phyloP scores from a whole-genome alignment of 1,140 invertebrate species.

The Notospermus geniculatus region DNA sequence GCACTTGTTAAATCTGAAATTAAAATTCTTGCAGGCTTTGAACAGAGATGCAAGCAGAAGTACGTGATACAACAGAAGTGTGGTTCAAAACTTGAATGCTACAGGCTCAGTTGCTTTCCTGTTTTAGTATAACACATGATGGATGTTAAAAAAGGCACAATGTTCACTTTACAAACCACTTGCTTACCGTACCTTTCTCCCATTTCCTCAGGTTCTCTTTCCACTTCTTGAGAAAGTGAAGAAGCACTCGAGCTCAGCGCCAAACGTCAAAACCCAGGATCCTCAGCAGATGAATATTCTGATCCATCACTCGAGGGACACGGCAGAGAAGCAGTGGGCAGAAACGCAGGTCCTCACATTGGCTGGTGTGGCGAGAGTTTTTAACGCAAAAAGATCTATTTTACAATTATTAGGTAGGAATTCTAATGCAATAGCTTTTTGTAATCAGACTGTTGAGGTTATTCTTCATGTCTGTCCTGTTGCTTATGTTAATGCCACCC shows the following conservation, averaged over 20 bases:
- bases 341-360: constrained; percentile 87
- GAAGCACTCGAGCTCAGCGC: constrained; percentile 85
- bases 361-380: constrained; percentile 74
- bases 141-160: too few species aligned
- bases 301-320: constrained; percentile 98
- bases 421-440: too few species aligned
- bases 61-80: too few species aligned
- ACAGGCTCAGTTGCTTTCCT: too few species aligned
- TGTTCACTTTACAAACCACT: too few species aligned
- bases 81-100: too few species aligned
- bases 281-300: constrained; percentile 74
- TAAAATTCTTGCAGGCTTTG: too few species aligned
- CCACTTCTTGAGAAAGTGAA: constrained; percentile 90
- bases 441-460: too few species aligned
- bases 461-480: too few species aligned
- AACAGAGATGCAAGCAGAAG: too few species aligned
- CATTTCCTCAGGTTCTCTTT: constrained; percentile 75
- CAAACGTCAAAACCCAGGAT: constrained; percentile 90
- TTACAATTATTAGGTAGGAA: constrained; percentile 71
- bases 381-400: constrained; percentile 85
- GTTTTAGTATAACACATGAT: too few species aligned
- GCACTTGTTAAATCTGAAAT: too few species aligned
- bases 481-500: constrained; percentile 3
- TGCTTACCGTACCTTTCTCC: constrained; percentile 8
- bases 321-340: constrained; percentile 98